phyloP scores from a whole-genome alignment of 2,113 vertebrate species.

The Rana temporaria region DNA sequence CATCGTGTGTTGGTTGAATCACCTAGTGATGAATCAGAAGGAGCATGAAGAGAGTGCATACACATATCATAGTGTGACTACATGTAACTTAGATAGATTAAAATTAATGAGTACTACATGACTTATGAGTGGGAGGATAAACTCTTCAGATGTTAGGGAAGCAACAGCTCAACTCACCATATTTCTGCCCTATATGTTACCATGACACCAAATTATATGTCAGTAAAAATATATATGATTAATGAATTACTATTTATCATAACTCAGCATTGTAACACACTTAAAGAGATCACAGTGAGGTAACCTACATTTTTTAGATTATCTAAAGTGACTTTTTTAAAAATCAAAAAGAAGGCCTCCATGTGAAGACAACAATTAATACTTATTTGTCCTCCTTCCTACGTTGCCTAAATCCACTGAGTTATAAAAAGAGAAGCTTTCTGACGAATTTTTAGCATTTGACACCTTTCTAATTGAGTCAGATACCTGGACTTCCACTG shows the following conservation, averaged over 20 bases:
- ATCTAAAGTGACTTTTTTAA: no score
- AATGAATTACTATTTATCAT: background rate
- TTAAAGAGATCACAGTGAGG: no score
- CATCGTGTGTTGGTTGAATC: background rate
- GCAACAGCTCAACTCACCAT: background rate
- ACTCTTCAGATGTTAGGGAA: constrained; percentile 1
- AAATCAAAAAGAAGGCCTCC: no score
- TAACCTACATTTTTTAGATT: no score
- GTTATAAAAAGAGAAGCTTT: no score
- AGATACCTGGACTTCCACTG: no score
- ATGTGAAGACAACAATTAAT: no score
- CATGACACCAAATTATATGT: background rate
- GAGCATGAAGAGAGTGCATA: background rate
- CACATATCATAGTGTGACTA: background rate
- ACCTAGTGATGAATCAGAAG: constrained; percentile 8
- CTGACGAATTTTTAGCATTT: no score
- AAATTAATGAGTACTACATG: constrained; percentile 15
- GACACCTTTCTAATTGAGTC: no score
- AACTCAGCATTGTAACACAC: no score
- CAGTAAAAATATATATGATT: background rate
- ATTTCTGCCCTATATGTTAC: background rate
- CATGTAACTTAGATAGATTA: background rate
- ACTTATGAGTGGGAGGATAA: constrained; percentile 16
- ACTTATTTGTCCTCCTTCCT: no score
- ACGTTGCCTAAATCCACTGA: no score